Conservation (phyloP, 2,113 vertebrate species). For the Edolisoma coerulescens region DNA sequence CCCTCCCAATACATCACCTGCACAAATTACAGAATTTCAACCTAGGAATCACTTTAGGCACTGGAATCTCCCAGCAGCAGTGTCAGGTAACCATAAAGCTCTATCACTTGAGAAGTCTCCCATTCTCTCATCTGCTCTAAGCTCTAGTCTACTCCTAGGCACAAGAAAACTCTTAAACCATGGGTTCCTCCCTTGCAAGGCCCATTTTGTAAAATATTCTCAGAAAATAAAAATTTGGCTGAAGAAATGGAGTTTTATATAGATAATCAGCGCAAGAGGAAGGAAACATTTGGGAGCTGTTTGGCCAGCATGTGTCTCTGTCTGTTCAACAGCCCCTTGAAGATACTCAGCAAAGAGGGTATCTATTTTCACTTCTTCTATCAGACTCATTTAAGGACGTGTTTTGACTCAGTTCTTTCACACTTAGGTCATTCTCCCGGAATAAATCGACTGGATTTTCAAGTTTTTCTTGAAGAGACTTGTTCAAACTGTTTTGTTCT, state of each 20-base stretch:
- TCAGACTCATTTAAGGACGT: neutral
- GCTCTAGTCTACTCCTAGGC: too few species aligned
- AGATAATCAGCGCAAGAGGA: neutral
- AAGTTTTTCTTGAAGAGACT: neutral
- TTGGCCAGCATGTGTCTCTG: neutral
- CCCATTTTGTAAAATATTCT: neutral
- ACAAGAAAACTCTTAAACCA: neutral
- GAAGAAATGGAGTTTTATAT: neutral
- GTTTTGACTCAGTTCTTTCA: neutral
- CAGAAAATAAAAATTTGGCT: neutral
- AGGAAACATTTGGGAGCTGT: neutral
- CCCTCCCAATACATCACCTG: neutral
- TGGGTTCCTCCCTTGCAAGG: rapidly evolving
- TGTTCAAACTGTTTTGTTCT: neutral
- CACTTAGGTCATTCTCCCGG: neutral
- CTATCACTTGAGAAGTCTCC: rapidly evolving
- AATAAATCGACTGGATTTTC: neutral
- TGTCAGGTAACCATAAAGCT: rapidly evolving
- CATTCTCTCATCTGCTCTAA: neutral
- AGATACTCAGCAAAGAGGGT: neutral
- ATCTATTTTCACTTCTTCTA: neutral
- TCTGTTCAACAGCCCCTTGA: neutral
- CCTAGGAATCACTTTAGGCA: rapidly evolving
- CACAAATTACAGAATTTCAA: neutral
- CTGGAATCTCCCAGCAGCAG: too few species aligned